These are phyloP conservation scores for Agrenia bidenticulata DNA, from an alignment of 2,888 invertebrate genomes.

Conservation along the genomic window DNA sequence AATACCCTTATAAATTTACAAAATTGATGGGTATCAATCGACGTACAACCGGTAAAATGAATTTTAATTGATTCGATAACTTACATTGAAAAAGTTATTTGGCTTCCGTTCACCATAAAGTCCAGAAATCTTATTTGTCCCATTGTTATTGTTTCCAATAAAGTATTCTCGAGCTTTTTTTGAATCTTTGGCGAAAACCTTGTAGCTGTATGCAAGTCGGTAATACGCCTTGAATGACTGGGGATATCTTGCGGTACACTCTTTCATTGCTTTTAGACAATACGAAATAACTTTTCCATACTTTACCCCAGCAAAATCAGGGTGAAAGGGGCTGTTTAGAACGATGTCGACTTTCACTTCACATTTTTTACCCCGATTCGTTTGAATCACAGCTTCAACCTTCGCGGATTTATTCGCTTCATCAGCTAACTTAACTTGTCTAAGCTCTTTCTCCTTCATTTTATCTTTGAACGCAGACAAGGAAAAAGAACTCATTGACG, in stretches of 20 bases:
- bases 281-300: conserved; percentile 59
- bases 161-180: conserved; percentile 62
- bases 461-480: conserved; percentile 42
- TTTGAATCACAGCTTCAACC: conserved; percentile 29
- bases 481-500: conserved; percentile 40
- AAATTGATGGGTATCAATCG: not conserved
- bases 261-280: conserved; percentile 76
- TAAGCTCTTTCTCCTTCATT: conserved; percentile 27
- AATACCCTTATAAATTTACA: conserved; percentile 65
- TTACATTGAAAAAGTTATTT: conserved; percentile 84
- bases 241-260: conserved; percentile 80
- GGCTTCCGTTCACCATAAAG: conserved; percentile 81
- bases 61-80: conserved; percentile 51
- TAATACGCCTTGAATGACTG: conserved; percentile 93
- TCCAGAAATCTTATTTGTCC: conserved; percentile 68
- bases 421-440: not conserved
- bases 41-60: not conserved
- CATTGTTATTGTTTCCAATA: conserved; percentile 39
- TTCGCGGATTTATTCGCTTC: conserved; percentile 28
- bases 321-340: conserved; percentile 24
- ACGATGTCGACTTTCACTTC: not conserved
- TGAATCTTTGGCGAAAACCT: conserved; percentile 66
- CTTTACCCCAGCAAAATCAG: conserved; percentile 50
- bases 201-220: conserved; percentile 79
- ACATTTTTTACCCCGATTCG: too few species aligned